Base-by-base conservation (phyloP, 2,888 invertebrate genomes). In the Dichetophora obliterata region DNA sequence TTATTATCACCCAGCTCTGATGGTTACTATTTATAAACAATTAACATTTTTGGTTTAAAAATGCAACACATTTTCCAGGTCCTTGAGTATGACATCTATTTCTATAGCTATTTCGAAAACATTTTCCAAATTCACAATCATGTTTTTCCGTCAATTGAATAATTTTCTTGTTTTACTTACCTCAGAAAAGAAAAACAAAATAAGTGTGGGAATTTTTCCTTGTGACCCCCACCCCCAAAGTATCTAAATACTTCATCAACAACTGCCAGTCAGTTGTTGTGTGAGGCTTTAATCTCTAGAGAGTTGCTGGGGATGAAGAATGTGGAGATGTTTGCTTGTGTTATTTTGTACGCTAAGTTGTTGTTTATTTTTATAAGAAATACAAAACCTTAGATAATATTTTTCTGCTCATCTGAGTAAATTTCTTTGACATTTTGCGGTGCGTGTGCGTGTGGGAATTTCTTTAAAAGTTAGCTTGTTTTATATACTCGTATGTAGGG, bases 301-400 rank as follows among this genome's bases (percentile, higher is more conserved):
- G 59, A 61, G 37, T 34, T 37, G 16, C 16, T 5, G 34, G 9
- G 61, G 22, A 5, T 5, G 19, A 65, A 31, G n/a, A 65, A 34
- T n/a, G 63, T 37, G 59, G 24, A 61, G 59, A 3, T 24, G 8
- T 9, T 61, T 61, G 24, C 5, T 16, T 24, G 59, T 27, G 5
- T 24, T 4, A 37, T 37, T 59, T 19, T 27, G 27, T 22, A 5
- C 11, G 24, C 59, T 59, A 8, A 2, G 22, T n/a, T 52, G n/a
- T 24, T 57, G 57, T 70, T 70, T 70, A 70, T 70, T 70, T 70
- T 70, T 70, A 57, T 70, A 70, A 70, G 37, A 70, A 57, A 57
- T 19, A 70, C 37, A n/a, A 70, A 70, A 57, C 70, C 57, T 34
- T 16, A 69, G 69, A 69, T 9, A 65, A 34, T 34, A 19, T 19